These are phyloP conservation scores for Macropis europaea DNA, from an alignment of 2,888 invertebrate species.

Conservation along the genomic window DNA sequence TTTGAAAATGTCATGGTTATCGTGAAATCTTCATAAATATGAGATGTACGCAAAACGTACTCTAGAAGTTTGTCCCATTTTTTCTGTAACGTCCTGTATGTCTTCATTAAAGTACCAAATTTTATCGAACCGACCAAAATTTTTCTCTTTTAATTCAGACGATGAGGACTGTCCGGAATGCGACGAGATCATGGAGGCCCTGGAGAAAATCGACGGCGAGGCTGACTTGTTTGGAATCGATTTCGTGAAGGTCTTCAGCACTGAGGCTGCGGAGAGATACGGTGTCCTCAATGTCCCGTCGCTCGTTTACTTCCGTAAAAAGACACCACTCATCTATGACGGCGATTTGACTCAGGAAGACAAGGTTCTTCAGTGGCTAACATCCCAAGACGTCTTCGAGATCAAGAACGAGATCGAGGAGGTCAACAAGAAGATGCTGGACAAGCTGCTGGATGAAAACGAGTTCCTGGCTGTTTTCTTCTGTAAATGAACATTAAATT, in stretches of 20 bases:
- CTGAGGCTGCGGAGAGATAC: constrained; percentile 90
- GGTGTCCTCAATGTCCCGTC: constrained; percentile 92
- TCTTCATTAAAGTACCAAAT: too few relatives aligned
- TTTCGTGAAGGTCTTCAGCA: constrained; percentile 94
- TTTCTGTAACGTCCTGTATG: too few relatives aligned
- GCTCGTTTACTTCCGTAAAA: constrained; percentile 92
- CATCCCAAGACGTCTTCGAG: constrained; percentile 96
- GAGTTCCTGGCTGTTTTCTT: constrained; percentile 97
- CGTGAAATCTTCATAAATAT: too few relatives aligned
- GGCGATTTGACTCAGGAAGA: constrained; percentile 94
- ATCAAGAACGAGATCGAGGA: constrained; percentile 98
- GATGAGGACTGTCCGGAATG: constrained; percentile 96
- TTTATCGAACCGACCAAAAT: neutral
- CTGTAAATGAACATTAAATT: constrained; percentile 85
- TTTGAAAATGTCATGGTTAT: too few relatives aligned
- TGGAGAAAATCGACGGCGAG: constrained; percentile 97
- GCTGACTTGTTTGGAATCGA: constrained; percentile 96
- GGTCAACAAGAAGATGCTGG: constrained; percentile 97
- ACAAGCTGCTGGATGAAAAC: constrained; percentile 95
- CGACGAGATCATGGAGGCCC: constrained; percentile 92
- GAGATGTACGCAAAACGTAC: too few relatives aligned
- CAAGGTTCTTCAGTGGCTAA: constrained; percentile 92
- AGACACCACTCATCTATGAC: constrained; percentile 92
- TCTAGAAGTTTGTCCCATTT: too few relatives aligned
- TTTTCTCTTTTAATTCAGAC: constrained; percentile 81